These are phyloP conservation scores for Dryococelus australis DNA, from an alignment of 2,888 invertebrate genomes.

Conservation along the genomic window DNA sequence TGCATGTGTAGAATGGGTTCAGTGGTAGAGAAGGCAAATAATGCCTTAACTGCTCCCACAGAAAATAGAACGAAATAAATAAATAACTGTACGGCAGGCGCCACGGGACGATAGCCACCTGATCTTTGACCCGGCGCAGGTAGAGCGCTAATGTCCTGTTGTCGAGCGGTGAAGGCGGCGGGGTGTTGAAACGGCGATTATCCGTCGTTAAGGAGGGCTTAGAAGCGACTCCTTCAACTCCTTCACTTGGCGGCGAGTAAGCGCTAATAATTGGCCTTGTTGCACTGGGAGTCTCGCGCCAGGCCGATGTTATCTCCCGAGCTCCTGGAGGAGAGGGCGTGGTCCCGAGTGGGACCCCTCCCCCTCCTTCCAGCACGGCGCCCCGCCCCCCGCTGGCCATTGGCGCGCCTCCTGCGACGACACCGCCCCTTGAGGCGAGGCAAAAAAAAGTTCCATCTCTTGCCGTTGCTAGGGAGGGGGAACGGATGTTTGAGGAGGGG, in stretches of 20 bases:
- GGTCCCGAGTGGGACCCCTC: background rate
- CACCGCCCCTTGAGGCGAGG: background rate
- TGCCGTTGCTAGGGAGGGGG: too few species aligned
- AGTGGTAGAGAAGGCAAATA: too few species aligned
- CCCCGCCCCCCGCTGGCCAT: background rate
- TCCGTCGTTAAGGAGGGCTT: conserved; percentile 10
- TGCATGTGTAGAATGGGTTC: too few species aligned
- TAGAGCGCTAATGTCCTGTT: background rate
- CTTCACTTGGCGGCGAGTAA: background rate
- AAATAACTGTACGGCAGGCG: too few species aligned
- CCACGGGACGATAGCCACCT: background rate
- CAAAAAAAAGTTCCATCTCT: background rate
- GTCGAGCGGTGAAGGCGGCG: background rate
- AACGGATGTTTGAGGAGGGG: too few species aligned
- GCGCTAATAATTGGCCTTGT: background rate
- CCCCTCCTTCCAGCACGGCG: background rate
- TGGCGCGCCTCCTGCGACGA: background rate
- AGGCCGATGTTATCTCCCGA: background rate
- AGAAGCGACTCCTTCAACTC: conserved; percentile 4
- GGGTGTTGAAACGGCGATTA: background rate
- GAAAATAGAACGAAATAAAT: too few species aligned
- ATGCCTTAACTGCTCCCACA: too few species aligned
- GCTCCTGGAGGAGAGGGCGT: background rate
- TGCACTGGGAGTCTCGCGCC: background rate
- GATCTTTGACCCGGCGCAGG: background rate